Evolutionary conservation across 2,888 invertebrate genomes (phyloP), one percentile per base, ranked within the genome.

Genomic region (Andrena dorsata): DNA sequence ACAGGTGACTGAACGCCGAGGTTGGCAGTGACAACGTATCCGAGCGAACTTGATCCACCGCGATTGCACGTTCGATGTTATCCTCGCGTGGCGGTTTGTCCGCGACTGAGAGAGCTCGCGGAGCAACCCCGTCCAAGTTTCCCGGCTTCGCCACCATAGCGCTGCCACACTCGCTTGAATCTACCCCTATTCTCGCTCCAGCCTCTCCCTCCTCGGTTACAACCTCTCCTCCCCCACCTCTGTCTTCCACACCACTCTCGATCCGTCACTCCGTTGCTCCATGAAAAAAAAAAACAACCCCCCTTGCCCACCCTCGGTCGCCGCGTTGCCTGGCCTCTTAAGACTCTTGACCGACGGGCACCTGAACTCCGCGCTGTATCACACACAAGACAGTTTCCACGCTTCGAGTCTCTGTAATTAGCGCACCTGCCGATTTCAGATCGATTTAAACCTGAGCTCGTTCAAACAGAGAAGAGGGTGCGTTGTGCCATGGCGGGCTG

Each of bases 21-120:
- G 16, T 6, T 49, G 13, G 23, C 30, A 26, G 23, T 41, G 65
- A 49, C 26, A 16, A 41, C 49, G 65, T 61, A 49, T 49, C 4
- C 47, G 30, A 61, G n/a, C 7, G 28, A 70, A 74, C 49, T 56
- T 69, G 41, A 26, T 51, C 69, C 30, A 56, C 26, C 86, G 76
- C 84, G 89, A 83, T 84, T 86, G 76, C 74, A 70, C 82, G 81
- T 83, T 70, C 71, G 76, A 68, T 82, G 87, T 86, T 88, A 83
- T 90, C 84, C 84, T 85, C 90, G 91, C 90, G 91, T 90, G 89
- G 89, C 89, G 90, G 90, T 87, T 90, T 88, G 88, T 90, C 88
- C 90, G 91, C 93, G 90, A 93, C 93, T 93, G 92, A 91, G 86
- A 80, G 90, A 88, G 89, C 90, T 89, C 80, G 88, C 87, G 88